Conservation (phyloP, 2,888 invertebrate species). For the Pristionchus exspectatus region DNA sequence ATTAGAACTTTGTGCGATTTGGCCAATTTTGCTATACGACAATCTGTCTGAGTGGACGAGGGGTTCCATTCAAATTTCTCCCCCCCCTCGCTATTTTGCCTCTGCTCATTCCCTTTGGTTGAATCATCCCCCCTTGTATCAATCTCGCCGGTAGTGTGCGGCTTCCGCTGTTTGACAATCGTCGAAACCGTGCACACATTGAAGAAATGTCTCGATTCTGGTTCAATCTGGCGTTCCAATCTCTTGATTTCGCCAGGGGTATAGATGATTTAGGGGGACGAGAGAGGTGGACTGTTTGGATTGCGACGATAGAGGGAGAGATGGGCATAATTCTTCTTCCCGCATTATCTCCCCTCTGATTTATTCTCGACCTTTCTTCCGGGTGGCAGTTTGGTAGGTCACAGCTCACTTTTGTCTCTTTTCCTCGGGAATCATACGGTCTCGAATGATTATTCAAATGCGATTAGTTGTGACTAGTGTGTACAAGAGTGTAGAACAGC, state of each 20-base stretch:
- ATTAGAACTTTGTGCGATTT: conserved; percentile 8
- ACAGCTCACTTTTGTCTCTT: background rate
- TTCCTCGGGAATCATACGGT: background rate
- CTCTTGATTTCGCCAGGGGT: background rate
- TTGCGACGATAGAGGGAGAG: conserved; percentile 29
- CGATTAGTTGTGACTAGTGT: conserved; percentile 2
- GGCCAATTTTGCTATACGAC: conserved; percentile 39
- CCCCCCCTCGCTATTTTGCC: background rate
- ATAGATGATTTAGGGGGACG: conserved; percentile 17
- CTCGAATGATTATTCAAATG: conserved; percentile 39
- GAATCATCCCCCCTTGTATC: background rate
- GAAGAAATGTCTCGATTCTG: conserved; percentile 46
- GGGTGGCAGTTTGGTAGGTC: conserved; percentile 2
- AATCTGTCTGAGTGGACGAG: background rate
- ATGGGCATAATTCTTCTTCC: conserved; percentile 22
- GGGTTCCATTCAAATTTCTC: conserved; percentile 40
- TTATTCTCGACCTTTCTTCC: conserved; percentile 12
- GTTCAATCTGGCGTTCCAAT: conserved; percentile 38
- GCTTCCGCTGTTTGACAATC: conserved; percentile 45
- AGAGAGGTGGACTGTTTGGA: conserved; percentile 15
- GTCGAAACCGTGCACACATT: conserved; percentile 39
- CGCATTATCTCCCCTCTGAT: conserved; percentile 11
- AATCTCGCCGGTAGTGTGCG: background rate
- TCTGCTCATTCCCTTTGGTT: background rate
- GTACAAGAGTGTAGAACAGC: conserved; percentile 45